These are phyloP conservation scores for Darevskia nairensis DNA, from an alignment of 2,797 vertebrate species.

Conservation along the genomic window DNA sequence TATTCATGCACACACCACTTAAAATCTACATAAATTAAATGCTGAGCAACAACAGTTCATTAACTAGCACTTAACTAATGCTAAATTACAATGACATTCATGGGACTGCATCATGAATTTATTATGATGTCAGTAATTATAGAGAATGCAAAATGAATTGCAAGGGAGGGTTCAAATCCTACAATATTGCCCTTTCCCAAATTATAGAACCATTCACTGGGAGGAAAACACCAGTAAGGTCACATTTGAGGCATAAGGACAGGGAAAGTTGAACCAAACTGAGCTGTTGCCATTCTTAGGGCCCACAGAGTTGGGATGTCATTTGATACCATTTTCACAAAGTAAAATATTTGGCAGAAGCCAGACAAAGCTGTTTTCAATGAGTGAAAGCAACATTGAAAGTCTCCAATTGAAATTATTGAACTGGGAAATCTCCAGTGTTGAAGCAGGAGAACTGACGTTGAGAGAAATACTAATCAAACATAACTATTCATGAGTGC, in stretches of 20 bases:
- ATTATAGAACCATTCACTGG: neutral
- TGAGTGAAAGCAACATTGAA: neutral
- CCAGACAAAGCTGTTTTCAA: neutral
- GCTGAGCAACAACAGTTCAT: conserved; percentile 15
- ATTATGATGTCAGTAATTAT: conserved; percentile 69
- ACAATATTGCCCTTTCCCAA: neutral
- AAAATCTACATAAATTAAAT: conserved; percentile 1
- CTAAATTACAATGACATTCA: conserved; percentile 72
- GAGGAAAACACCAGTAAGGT: neutral
- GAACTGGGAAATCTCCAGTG: neutral
- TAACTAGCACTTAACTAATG: conserved; percentile 66
- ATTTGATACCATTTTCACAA: neutral
- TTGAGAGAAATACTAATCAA: too few relatives aligned
- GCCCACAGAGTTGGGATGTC: neutral
- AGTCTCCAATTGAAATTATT: neutral
- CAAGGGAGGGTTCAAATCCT: conserved; percentile 47
- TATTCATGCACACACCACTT: conserved; percentile 27
- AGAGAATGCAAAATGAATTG: conserved; percentile 65
- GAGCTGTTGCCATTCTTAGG: too few relatives aligned
- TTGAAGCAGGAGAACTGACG: too few relatives aligned
- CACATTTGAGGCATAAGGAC: neutral
- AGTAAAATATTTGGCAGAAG: neutral
- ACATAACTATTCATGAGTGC: too few relatives aligned
- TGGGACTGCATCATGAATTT: conserved; percentile 71
- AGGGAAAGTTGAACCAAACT: neutral